Base-by-base conservation (phyloP, 2,797 vertebrate genomes). In the Clarias pachynema region DNA sequence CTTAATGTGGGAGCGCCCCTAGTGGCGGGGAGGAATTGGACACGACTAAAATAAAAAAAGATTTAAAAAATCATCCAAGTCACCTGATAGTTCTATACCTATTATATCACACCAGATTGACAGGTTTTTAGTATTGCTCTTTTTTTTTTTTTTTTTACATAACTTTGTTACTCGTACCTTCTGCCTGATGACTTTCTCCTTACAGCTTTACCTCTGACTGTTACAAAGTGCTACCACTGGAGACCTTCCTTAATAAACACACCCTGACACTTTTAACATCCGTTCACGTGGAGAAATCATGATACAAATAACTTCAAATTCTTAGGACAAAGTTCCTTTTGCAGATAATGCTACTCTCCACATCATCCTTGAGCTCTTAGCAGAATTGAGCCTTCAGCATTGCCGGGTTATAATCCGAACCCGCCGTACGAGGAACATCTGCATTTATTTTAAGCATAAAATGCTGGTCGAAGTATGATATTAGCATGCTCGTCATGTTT, bases 391-490 rank as follows among this genome's bases (percentile, higher is more conserved):
- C 70, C 0, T 73, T 73, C 70, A n/a, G 40, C 12, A 44, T 22
- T 15, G 37, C 22, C 9, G 72, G 8, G 26, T 20, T 31, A 22
- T 77, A 34, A 77, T 59, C 53, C 3, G 15, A 15, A 24, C 37
- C 44, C 44, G 44, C 10, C 44, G 10, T 49, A 49, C 18, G 29
- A 59, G 56, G 18, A 77, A 59, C 22, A 29, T 57, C 53, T 1
- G 9, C 29, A 3, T 77, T 5, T 10, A 22, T 14, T 79, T 73
- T 53, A 66, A 87, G 29, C 31, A 3, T 37, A 9, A 7, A 56
- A 37, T 79, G 82, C 53, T 59, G 29, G 53, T 49, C 14, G 10
- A 83, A 44, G 75, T 65, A 73, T 73, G 80, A 5, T 10, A 81
- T 65, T 66, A 14, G 78, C 62, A 70, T 56, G 73, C 68, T 77